Base-by-base conservation (phyloP, 1,140 invertebrate species). In the Himalopsyche phryganea region DNA sequence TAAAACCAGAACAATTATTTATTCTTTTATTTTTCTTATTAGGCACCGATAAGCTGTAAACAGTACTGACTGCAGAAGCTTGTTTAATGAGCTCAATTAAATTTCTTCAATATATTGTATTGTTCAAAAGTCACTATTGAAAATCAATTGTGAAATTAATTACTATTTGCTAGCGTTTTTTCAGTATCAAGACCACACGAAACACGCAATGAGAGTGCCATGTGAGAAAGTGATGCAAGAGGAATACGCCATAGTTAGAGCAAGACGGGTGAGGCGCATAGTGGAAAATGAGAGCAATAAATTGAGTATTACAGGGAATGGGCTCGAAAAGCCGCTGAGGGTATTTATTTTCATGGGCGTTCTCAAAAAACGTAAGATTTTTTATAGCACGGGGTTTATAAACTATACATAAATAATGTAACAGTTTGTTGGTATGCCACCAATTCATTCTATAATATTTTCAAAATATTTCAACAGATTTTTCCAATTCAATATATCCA, bases 81-180 rank as follows among this genome's bases (percentile, higher is more conserved):
- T 9, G 23, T 28, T 28, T 28, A 28, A 28, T 28, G 9, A 28
- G 23, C 23, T 28, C 23, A 28, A 28, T 28, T 28, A 28, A 28
- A 28, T 28, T 28, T 28, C 23, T 28, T 28, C 23, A 28, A 5
- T 28, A 28, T 28, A 28, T 28, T 28, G 35, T 53, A 61, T 52
- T 57, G 55, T 55, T 57, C 50, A 41, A 46, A 49, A 53, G 54
- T 49, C 41, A 19, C 60, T 41, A 62, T 62, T 62, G 60, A 62
- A 62, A 58, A 54, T 62, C 60, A 58, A 51, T 56, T 54, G 50
- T 58, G 45, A 62, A 62, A 62, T 62, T 62, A 62, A 62, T 62
- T 62, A 50, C 60, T 38, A 58, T 58, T 61, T 54, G 55, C 50
- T 62, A 28, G 15, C 32, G 32, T 57, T 56, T 51, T 28, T 61